A percentile compares a stretch with the other conserved stretches of the same genome.
phyloP scores from a whole-genome alignment of 2,113 vertebrate species.

The Rhea americana region DNA sequence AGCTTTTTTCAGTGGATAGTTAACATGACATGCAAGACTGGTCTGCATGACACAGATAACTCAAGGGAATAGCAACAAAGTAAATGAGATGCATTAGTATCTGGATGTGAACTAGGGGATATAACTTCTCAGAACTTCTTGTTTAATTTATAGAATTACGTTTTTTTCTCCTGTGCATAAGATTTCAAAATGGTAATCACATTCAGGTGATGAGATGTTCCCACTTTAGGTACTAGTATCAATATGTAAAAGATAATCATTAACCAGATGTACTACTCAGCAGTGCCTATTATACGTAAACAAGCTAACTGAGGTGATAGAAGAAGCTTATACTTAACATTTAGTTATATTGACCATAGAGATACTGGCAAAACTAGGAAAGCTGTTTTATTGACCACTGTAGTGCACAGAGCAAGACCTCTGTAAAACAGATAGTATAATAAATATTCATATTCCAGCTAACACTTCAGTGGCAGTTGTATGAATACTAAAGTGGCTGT shows the following conservation, averaged over 20 bases:
- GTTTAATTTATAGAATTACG: conserved; percentile 87
- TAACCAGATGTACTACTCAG: conserved; percentile 73
- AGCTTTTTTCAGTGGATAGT: conserved; percentile 78
- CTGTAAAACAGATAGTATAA: neutral
- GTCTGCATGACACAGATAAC: conserved; percentile 93
- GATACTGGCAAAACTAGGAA: neutral
- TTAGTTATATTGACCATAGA: conserved; percentile 29
- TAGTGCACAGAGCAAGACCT: neutral
- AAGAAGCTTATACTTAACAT: conserved; percentile 61
- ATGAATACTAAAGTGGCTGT: neutral
- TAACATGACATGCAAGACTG: conserved; percentile 82
- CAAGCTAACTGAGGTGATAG: conserved; percentile 71
- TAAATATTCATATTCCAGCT: conserved; percentile 28
- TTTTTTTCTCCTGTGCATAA: conserved; percentile 77
- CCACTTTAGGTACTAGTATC: conserved; percentile 79
- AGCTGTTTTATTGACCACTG: neutral
- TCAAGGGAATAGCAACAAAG: conserved; percentile 81
- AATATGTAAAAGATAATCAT: conserved; percentile 81
- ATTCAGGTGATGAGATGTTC: conserved; percentile 76
- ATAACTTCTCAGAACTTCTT: conserved; percentile 90
- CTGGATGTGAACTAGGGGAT: conserved; percentile 88
- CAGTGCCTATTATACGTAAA: conserved; percentile 71
- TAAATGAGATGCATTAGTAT: conserved; percentile 94
- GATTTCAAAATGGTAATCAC: conserved; percentile 80
- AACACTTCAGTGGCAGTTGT: neutral